Base-by-base conservation (phyloP, 2,888 invertebrate genomes). In the Timema podura region DNA sequence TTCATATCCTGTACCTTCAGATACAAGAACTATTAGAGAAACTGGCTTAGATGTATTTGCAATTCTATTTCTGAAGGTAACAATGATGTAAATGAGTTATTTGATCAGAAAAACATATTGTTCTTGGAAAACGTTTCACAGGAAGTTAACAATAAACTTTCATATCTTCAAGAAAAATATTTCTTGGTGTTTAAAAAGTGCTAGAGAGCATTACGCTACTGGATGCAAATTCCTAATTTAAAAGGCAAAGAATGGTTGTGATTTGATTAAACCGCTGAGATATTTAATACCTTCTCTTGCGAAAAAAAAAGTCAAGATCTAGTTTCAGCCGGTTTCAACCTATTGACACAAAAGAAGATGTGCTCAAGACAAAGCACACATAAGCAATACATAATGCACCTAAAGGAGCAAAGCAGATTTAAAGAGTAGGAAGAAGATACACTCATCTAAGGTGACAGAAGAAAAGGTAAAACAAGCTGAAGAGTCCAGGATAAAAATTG, bases 281-380 rank as follows among this genome's bases (percentile, higher is more conserved):
- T 54, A 10, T 54, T 54, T 54, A 54, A 54, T 15, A 13, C 54
- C 10, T 6, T 54, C 54, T 54, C 16, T 54, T 54, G 10, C 16
- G 11, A 6, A 54, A 54, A 54, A 11, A 49, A 49, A 49, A 49
- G 9, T 49, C 49, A 9, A 54, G 11, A 54, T 9, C 13, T 54
- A 54, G 54, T 54, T 54, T 54, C 54, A 54, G 54, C 16, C 11
- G 54, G n/a, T 54, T 15, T 15, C 54, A 15, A 54, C 54, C 54
- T 10, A 54, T 54, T 16, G 16, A 54, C 16, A 9, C 16, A 54
- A 54, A 54, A 54, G 54, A 54, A 15, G 54, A 54, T 9, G 10
- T 54, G 10, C 54, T 15, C 16, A 16, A 16, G 54, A 54, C 54
- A 54, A 10, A 54, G 54, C 16, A 16, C 11, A 54, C 54, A 54